Percentiles rank a stretch among this genome's conserved stretches.
Evolutionary conservation across 2,888 invertebrate genomes (phyloP).

Genomic region (Ptilodon capucinus): DNA sequence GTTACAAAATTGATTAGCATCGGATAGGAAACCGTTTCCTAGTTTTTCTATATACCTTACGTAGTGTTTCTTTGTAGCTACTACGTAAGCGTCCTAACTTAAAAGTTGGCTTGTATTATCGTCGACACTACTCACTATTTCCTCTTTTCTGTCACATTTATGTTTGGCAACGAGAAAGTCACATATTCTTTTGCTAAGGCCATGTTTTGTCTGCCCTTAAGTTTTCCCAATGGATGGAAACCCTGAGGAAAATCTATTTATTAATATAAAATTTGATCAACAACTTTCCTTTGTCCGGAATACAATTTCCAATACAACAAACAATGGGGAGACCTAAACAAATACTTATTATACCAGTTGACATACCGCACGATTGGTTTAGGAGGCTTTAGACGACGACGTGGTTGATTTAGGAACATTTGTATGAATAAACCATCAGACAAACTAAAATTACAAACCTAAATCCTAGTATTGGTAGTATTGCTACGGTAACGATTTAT

Average conservation of each 20-base stretch:
- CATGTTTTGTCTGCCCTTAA: too few relatives aligned
- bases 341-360: constrained; percentile 10
- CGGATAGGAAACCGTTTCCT: constrained; percentile 27
- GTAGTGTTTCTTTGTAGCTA: constrained; percentile 2
- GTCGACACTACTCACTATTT: too few relatives aligned
- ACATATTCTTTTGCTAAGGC: too few relatives aligned
- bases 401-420: not conserved
- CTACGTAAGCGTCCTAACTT: constrained; percentile 19
- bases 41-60: constrained; percentile 18
- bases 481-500: too few relatives aligned
- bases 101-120: too few relatives aligned
- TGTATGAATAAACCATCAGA: too few relatives aligned
- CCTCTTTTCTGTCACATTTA: too few relatives aligned
- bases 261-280: constrained; percentile 5
- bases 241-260: not conserved
- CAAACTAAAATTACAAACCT: not conserved
- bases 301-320: not conserved
- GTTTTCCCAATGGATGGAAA: not conserved
- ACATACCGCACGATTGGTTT: constrained; percentile 5
- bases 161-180: too few relatives aligned
- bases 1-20: constrained; percentile 37
- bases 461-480: too few relatives aligned
- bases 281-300: not conserved
- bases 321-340: constrained; percentile 6
- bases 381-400: constrained; percentile 3